Evolutionary conservation across 2,113 vertebrate genomes (phyloP), one percentile per base, ranked within the genome.

Genomic region (Psephotus haematonotus): DNA sequence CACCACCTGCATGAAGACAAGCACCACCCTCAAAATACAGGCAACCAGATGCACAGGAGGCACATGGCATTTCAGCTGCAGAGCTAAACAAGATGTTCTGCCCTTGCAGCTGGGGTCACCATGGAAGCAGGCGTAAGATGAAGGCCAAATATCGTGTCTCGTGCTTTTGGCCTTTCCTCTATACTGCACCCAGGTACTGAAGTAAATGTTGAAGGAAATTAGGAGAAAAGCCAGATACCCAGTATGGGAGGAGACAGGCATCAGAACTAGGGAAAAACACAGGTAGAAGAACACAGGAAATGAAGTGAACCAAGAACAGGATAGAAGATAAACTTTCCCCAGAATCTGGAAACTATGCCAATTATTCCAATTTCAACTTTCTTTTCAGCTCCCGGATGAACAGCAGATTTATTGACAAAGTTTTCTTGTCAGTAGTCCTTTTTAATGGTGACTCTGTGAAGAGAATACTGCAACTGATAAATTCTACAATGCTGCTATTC

Each of bases 1-100:
- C 64, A 86, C 46, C 55, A 75, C 37, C 50, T 93, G 80, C 64
- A 85, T 22, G 70, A 95, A 87, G 93, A 67, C 86, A 84, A 91
- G 39, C 62, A 84, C 60, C 20, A 71, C 57, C 47, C 60, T 37
- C 64, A 77, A 59, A 70, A 81, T 1, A 22, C 39, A 84, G 35
- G 72, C 64, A 71, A 19, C 4, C 31, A 88, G 37, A 68, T 1
- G 11, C 35, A 75, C 35, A 31, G 60, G 11, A 83, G 25, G 28
- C 43, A 67, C 5, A 0, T 0, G 4, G 55, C 55, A 60, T 39
- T 84, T 33, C 60, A 86, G 65, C 64, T 68, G 39, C 64, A 89
- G 29, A 71, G 20, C 55, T 68, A 19, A 67, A 49, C 24, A 50
- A 33, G 11, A 22, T 13, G 7, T 35, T 69, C 74, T 82, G 41